phyloP scores from a whole-genome alignment of 2,797 vertebrate genomes.

The Characodon lateralis region DNA sequence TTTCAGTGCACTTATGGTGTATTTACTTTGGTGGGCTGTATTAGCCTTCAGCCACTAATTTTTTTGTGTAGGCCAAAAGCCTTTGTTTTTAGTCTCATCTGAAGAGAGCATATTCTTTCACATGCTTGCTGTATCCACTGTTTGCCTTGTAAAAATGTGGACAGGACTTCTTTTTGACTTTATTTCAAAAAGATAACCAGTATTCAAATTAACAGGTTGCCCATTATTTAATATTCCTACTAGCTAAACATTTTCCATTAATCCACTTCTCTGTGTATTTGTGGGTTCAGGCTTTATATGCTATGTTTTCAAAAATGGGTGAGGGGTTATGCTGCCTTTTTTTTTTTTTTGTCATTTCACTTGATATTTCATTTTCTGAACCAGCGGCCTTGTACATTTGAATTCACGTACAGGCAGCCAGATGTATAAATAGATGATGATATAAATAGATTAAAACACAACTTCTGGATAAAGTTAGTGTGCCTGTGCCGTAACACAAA shows the following conservation, averaged over 20 bases:
- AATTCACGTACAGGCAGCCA: not conserved
- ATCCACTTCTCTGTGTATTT: not conserved
- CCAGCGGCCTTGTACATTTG: not conserved
- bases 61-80: too few relatives aligned
- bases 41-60: not conserved
- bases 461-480: not conserved
- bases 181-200: too few relatives aligned
- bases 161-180: too few relatives aligned
- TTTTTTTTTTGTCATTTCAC: conserved; percentile 8
- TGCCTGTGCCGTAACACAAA: not conserved
- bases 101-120: not conserved
- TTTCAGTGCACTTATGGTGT: not conserved
- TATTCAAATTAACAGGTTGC: too few relatives aligned
- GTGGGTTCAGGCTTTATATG: not conserved
- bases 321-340: not conserved
- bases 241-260: not conserved
- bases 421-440: not conserved
- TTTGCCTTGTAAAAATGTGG: too few relatives aligned
- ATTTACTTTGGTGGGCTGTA: not conserved
- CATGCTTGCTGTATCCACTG: too few relatives aligned
- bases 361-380: conserved; percentile 10
- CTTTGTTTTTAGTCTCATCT: not conserved
- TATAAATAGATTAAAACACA: conserved; percentile 6
- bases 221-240: too few relatives aligned
- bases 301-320: not conserved